Evolutionary conservation across 2,113 vertebrate genomes (phyloP).

Genomic region (Martes martes): DNA sequence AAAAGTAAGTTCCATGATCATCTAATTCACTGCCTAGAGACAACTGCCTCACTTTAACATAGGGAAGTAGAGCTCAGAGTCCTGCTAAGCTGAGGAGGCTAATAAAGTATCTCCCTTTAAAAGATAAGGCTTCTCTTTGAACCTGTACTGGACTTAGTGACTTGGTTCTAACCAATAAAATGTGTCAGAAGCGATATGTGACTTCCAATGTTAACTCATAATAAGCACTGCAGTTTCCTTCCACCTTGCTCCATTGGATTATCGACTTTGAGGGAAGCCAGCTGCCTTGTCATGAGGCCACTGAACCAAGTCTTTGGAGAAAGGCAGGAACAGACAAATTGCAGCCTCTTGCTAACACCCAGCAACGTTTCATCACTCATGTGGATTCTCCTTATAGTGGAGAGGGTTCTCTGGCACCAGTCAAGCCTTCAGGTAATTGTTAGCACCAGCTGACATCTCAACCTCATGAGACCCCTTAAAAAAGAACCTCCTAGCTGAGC

Average conservation of each 20-base stretch:
- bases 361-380: not conserved
- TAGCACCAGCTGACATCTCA: not conserved
- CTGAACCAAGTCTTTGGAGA: not conserved
- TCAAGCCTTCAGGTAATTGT: not conserved
- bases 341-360: not conserved
- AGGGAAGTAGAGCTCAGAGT: not conserved
- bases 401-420: not conserved
- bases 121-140: not conserved
- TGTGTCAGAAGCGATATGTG: not conserved
- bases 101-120: not conserved
- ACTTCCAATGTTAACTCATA: not conserved
- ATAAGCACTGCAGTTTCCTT: not conserved
- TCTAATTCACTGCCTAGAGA: not conserved
- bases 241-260: not conserved
- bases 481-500: not conserved
- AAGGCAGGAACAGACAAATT: not conserved
- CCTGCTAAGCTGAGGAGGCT: not conserved
- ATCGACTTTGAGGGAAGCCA: not conserved
- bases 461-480: not conserved
- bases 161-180: not conserved
- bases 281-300: not conserved
- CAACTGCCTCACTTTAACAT: not conserved
- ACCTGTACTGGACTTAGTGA: not conserved
- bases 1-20: not conserved
- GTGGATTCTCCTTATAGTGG: not conserved